A percentile compares a stretch with the other conserved stretches of the same genome.
phyloP scores from a whole-genome alignment of 1,140 invertebrate genomes.

The Lucilia cuprina region DNA sequence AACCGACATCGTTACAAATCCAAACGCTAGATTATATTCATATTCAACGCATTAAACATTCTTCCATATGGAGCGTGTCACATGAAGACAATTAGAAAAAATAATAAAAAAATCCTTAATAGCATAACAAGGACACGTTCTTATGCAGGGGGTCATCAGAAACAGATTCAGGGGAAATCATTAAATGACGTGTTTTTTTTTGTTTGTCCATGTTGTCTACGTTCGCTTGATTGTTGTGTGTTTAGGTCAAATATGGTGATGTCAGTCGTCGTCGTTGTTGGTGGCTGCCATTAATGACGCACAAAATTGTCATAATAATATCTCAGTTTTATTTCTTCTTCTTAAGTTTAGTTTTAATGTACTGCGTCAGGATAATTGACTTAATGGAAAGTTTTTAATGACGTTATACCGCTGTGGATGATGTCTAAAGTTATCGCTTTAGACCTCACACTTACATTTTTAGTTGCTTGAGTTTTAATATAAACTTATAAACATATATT shows the following conservation, averaged over 20 bases:
- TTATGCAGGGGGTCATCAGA: background rate
- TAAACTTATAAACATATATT: no score
- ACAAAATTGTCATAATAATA: background rate
- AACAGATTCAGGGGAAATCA: background rate
- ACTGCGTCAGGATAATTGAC: no score
- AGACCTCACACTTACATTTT: no score
- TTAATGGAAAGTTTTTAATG: no score
- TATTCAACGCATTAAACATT: no score
- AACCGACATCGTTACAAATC: no score
- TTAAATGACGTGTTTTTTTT: background rate
- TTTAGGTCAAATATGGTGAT: constrained; percentile 1
- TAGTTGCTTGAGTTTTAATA: no score
- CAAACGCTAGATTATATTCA: no score
- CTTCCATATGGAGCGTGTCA: background rate
- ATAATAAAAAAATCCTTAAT: background rate
- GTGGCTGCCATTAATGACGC: background rate
- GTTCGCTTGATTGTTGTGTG: background rate
- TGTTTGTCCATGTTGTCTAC: background rate
- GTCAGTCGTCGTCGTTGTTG: no score
- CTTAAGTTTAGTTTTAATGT: no score
- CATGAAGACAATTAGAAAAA: background rate
- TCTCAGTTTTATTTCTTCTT: background rate
- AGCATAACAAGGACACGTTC: background rate
- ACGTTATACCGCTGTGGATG: no score
- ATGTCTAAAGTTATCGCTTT: no score